Evolutionary conservation across 2,888 invertebrate species (phyloP), one percentile per base, ranked within the genome.

Genomic region (Athalia cordata): DNA sequence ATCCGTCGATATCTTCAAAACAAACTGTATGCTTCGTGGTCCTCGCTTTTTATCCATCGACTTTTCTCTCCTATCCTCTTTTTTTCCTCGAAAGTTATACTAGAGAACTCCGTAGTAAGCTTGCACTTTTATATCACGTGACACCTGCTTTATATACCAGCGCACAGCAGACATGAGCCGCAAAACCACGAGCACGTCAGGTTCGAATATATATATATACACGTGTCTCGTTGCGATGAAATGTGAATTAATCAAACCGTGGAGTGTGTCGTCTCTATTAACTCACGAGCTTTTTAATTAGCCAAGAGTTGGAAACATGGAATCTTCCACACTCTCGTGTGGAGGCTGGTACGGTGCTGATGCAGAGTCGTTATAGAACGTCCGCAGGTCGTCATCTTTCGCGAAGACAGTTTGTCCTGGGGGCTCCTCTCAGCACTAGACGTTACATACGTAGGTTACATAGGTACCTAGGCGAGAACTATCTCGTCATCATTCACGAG

Each of bases 1-100:
- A 80, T 81, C 80, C 77, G 77, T 81, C 81, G 83, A 83, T 82
- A 82, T 81, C 81, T 70, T 68, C 79, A 80, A 81, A 83, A 82
- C 80, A 82, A 82, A 83, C 83, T 82, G 80, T 77, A 81, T 78
- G 77, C 75, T 78, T 80, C 61, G 78, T 77, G 29, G 29, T 29
- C 55, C 78, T 55, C 65, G 49, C 64, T 77, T 79, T 72, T 74
- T 70, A 55, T 78, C 76, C 59, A 78, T 15, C 50, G 66, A 68
- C 77, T 62, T 76, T 76, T 62, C 76, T 79, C 76, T 79, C 72
- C 77, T 78, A 79, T 81, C 76, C 80, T 80, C 80, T 81, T 79
- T 79, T 77, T 65, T 4, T 5, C 43, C 52, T 3, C 9, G 15
- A 68, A 68, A 68, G 29, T 55, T 68, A 68, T 68, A 29, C 68